Evolutionary conservation across 1,140 invertebrate genomes (phyloP).

Genomic region (Calephelis nemesis): DNA sequence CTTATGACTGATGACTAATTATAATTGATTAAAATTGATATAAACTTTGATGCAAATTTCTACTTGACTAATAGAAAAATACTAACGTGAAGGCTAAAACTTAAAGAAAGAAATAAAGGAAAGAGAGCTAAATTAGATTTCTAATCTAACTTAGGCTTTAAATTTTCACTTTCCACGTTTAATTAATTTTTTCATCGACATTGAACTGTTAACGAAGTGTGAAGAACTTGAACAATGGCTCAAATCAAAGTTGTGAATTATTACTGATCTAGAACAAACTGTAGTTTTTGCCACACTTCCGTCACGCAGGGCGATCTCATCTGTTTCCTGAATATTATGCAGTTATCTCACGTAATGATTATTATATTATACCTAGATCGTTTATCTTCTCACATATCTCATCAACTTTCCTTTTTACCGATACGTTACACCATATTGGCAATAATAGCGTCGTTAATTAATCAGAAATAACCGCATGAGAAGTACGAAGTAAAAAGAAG

Average conservation of each 20-base stretch:
- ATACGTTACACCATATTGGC: not conserved
- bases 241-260: constrained; percentile 32
- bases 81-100: no score
- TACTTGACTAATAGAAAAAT: no score
- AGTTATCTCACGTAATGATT: constrained; percentile 19
- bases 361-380: constrained; percentile 24
- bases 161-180: constrained; percentile 15
- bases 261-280: constrained; percentile 36
- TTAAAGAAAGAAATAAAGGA: no score
- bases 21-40: no score
- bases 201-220: constrained; percentile 50
- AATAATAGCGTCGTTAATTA: not conserved
- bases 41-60: no score
- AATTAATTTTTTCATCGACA: constrained; percentile 29
- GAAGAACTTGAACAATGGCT: constrained; percentile 44
- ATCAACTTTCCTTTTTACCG: constrained; percentile 1
- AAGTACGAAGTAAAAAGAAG: no score
- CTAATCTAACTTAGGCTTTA: not conserved
- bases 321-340: constrained; percentile 24
- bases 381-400: constrained; percentile 1
- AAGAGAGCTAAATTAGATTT: no score
- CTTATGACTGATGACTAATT: no score
- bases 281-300: constrained; percentile 41
- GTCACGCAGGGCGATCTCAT: constrained; percentile 40
- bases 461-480: not conserved